A percentile compares a stretch with the other conserved stretches of the same genome.
phyloP scores from a whole-genome alignment of 2,888 invertebrate genomes.

The Microchrysa polita region DNA sequence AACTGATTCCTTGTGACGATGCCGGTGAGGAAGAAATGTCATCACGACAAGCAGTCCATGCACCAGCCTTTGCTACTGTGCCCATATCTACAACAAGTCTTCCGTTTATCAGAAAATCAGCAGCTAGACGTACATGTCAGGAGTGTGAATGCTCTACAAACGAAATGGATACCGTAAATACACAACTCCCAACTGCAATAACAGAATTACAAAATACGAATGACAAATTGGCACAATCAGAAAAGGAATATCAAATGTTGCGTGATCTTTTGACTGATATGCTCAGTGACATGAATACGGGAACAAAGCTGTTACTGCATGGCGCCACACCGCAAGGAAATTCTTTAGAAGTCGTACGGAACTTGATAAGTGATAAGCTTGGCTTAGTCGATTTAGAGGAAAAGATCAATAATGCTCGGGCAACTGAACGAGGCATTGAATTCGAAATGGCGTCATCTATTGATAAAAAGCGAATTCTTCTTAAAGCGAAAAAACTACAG shows the following conservation, averaged over 20 bases:
- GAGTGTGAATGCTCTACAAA: constrained; percentile 34
- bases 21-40: not conserved
- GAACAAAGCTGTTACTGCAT: constrained; percentile 46
- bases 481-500: constrained; percentile 37
- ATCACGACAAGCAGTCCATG: not conserved
- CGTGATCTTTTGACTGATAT: constrained; percentile 41
- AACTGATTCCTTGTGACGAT: too few relatives aligned
- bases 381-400: constrained; percentile 44
- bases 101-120: not conserved
- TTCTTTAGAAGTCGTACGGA: constrained; percentile 44
- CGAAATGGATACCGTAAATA: constrained; percentile 20
- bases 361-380: constrained; percentile 45
- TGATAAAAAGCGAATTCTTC: constrained; percentile 46
- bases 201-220: constrained; percentile 34
- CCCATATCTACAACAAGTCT: not conserved
- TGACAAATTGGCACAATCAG: constrained; percentile 12
- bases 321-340: constrained; percentile 45
- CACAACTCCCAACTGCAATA: constrained; percentile 31
- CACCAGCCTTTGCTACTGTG: not conserved
- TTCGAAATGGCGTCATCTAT: constrained; percentile 47
- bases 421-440: constrained; percentile 36
- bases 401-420: constrained; percentile 44
- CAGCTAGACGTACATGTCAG: not conserved
- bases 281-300: constrained; percentile 39
- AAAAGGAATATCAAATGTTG: constrained; percentile 43